Base-by-base conservation (phyloP, 2,113 vertebrate species). In the Odocoileus virginianus region DNA sequence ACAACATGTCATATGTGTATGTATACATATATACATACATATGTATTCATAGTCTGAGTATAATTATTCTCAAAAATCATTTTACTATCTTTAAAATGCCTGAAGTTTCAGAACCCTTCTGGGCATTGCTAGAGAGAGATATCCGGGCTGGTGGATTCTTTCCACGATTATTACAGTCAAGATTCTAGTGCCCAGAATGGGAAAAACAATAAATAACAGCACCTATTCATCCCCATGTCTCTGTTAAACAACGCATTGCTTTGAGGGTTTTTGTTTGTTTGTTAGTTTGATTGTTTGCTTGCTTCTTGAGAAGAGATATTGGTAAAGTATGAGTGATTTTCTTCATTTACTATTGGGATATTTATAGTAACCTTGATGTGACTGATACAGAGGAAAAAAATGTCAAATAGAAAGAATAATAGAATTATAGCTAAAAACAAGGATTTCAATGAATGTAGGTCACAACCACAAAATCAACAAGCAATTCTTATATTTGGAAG, bases 381-480 rank as follows among this genome's bases (percentile, higher is more conserved):
- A 87, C 61, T 83, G 28, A 82, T 25, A 58, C 4, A 85, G 21
- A 5, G 2, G 6, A 16, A 61, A 74, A 52, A 85, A 79, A 55
- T 21, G 81, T 43, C 33, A 79, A 81, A 57, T 30, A 71, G 21
- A 61, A 94, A 85, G 30, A 94, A 79, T 55, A 91, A 78, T 43
- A 47, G 52, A 97, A 89, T 76, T 76, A 60, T 27, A 95, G 12
- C 81, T 95, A 67, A n/a, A 93, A 95, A 45, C 52, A 91, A 92
- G 7, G 60, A 43, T n/a, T 91, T 79, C 58, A 40, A 54, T 74
- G 30, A 54, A 25, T 4, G n/a, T 91, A 54, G 21, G 21, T 84
- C 61, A 83, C 47, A 78, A 76, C 47, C 21, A 54, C 58, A 93
- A 79, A 92, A 81, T 58, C 15, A 54, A 40, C 30, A 76, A 83